phyloP scores from a whole-genome alignment of 2,113 vertebrate genomes.

The Capreolus pygargus region DNA sequence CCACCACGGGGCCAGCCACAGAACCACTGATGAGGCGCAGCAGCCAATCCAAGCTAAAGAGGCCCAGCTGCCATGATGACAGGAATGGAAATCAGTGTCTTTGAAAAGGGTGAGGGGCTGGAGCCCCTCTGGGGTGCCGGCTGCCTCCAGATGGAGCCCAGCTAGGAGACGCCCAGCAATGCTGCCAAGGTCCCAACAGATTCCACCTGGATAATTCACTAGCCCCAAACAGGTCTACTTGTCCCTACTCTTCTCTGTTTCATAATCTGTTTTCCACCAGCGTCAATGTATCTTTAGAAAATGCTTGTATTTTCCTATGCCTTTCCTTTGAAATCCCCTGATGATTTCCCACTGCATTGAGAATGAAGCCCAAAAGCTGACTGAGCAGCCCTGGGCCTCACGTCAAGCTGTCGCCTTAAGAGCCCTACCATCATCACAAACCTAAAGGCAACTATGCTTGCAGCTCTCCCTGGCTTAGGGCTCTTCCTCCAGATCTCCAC shows the following conservation, averaged over 20 bases:
- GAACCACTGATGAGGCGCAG: not conserved
- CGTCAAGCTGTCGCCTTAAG: not conserved
- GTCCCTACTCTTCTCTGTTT: not conserved
- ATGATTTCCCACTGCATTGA: not conserved
- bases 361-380: not conserved
- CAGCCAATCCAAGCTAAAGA: conserved; percentile 47
- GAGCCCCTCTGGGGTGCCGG: not conserved
- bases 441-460: not conserved
- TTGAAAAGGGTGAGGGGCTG: not conserved
- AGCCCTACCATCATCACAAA: not conserved
- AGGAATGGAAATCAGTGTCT: not conserved
- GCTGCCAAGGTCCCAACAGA: not conserved
- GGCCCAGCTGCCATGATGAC: conserved; percentile 53
- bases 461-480: not conserved
- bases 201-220: not conserved
- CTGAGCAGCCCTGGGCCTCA: not conserved
- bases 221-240: not conserved
- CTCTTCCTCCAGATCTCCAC: not conserved
- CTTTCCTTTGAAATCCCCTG: not conserved
- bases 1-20: not conserved
- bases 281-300: not conserved
- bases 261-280: not conserved
- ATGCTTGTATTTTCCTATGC: not conserved
- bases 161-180: not conserved
- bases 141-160: not conserved